Evolutionary conservation across 2,888 invertebrate genomes (phyloP), one percentile per base, ranked within the genome.

Genomic region (Tipula helvola): DNA sequence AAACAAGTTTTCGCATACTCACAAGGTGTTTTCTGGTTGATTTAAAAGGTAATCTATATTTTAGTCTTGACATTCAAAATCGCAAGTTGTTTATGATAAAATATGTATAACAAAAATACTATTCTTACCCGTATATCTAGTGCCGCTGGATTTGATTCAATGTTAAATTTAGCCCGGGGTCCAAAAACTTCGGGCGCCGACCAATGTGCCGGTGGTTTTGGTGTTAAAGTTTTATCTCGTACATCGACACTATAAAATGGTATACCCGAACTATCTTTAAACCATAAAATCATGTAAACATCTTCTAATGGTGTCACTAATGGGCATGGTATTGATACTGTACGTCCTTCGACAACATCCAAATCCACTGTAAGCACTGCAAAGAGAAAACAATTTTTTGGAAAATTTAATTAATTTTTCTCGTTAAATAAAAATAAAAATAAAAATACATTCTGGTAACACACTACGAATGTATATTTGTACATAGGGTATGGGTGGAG

Each of bases 271-370:
- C 96, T 96, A 90, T 97, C 96, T 89, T 95, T 94, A 92, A 97
- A 97, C 97, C 97, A 97, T 92, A 97, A 95, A 88, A 97, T 97
- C 96, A 97, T 97, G 93, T 96, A 96, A 88, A 97, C 96, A 91
- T 96, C 96, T 92, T 97, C 97, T 91, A 96, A 94, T 52, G 96
- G 95, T 85, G 96, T 95, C 88, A 95, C 95, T 88, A 97, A 95
- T 92, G 97, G 96, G 91, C 97, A 97, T 47, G 97, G 96, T 90
- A 97, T 93, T 92, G 96, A 96, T 87, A 97, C 96, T 90, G 95
- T 95, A 92, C 95, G 96, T 87, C 97, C 97, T 92, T 97, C 96
- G 88, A 97, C 96, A 41, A 96, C 97, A 91, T 96, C 96, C 89
- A 97, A 93, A 92, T 96, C 96, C 90, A 96, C 94, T 88, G 96